Evolutionary conservation across 2,888 invertebrate species (phyloP), one percentile per base, ranked within the genome.

Genomic region (Petrolisthes cinctipes): DNA sequence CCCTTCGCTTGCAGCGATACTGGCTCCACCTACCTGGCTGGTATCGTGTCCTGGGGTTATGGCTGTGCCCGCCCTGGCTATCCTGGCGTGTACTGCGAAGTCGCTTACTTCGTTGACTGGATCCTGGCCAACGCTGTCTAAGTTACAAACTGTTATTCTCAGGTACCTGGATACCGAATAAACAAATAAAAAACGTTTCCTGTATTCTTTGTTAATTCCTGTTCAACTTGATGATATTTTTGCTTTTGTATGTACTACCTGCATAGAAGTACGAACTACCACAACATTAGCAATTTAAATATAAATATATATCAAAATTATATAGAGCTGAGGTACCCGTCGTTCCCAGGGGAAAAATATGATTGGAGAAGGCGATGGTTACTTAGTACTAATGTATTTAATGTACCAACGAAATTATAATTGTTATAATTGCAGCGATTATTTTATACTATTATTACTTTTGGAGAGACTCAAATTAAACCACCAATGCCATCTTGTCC

Each of bases 91-190:
- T 90, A 88, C 82, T 90, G 91, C 5, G 91, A 91, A 84, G 90
- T 91, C 2, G 81, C 91, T 7, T 87, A 90, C 80, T 91, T 90
- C 76, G 68, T 86, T 14, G 90, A 91, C 56, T 91, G 92, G 91
- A 91, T 92, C 56, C 54, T 73, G 6, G 56, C 14, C 20, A 79
- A 83, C 51, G 57, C 81, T 76, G 57, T 57, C 7, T 84, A 76
- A 53, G 20, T 7, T 75, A 4, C 11, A 4, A 20, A 3, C 9
- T 1, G 4, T 79, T 17, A 3, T 37, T 79, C 54, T 54, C 11
- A 54, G 78, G 51, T 37, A 23, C 17, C 51, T 37, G 54, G 20
- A 23, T 14, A n/a, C 37, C 37, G 1, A 37, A 37, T 37, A 37
- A 37, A 37, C 37, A 37, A 37, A 73, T 23, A 5, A 23, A 73